phyloP scores from a whole-genome alignment of 2,113 vertebrate genomes.

The Micronisus gabar region DNA sequence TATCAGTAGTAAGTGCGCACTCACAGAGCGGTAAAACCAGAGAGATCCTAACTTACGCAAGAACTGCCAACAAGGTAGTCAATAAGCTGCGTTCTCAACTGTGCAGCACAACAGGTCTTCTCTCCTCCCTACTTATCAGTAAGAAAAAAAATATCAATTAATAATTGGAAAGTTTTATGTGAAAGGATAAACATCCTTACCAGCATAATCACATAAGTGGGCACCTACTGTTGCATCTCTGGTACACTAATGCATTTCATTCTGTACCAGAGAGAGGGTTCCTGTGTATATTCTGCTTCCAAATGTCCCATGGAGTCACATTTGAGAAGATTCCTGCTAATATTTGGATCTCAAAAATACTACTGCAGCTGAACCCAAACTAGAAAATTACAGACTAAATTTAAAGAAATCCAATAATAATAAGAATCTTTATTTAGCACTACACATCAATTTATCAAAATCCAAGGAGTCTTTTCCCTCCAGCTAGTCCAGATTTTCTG shows the following conservation, averaged over 20 bases:
- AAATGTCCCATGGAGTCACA: background rate
- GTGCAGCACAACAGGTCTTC: background rate
- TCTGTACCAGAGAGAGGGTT: background rate
- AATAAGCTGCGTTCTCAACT: background rate
- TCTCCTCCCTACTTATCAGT: background rate
- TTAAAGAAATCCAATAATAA: background rate
- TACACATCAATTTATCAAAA: background rate
- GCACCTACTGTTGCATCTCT: background rate
- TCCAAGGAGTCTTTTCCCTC: background rate
- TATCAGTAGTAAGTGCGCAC: background rate
- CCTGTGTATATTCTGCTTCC: background rate
- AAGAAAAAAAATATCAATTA: background rate
- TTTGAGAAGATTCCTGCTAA: background rate
- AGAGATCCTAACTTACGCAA: background rate
- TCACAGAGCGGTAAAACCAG: background rate
- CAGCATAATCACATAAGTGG: background rate
- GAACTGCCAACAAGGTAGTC: background rate
- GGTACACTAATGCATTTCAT: background rate
- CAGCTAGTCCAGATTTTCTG: background rate
- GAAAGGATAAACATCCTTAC: background rate
- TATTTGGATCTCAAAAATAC: background rate
- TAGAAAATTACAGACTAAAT: background rate
- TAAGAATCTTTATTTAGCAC: background rate
- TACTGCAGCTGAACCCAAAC: background rate
- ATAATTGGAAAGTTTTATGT: background rate